Evolutionary conservation across 2,113 vertebrate genomes (phyloP).

Genomic region (Festucalex cinctus): DNA sequence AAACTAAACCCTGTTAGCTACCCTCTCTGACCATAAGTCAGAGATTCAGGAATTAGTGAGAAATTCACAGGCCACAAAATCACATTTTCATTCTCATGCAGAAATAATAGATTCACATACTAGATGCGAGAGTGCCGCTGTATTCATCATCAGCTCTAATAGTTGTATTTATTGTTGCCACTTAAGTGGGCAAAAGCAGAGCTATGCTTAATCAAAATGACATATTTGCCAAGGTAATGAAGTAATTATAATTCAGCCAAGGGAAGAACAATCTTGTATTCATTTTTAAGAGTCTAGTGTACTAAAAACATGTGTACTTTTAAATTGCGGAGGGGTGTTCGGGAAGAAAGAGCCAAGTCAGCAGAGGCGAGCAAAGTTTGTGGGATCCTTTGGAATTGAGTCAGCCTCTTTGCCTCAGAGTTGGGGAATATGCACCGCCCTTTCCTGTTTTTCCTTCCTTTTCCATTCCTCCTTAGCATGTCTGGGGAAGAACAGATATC

Average conservation of each 20-base stretch:
- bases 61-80: not conserved
- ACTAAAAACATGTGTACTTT: not conserved
- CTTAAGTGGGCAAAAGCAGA: too few species aligned
- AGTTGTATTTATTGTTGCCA: too few species aligned
- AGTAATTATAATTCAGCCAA: not conserved
- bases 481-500: constrained; percentile 37
- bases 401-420: constrained; percentile 8
- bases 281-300: too few species aligned
- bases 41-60: not conserved
- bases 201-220: too few species aligned
- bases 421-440: constrained; percentile 34
- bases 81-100: not conserved
- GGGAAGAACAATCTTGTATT: not conserved
- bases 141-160: too few species aligned
- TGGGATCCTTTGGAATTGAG: constrained; percentile 8
- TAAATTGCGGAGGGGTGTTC: constrained; percentile 7
- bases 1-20: not conserved
- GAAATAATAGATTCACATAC: not conserved
- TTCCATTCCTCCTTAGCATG: constrained; percentile 46
- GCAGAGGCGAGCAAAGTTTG: constrained; percentile 17
- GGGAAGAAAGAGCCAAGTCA: constrained; percentile 12
- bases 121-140: too few species aligned
- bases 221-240: not conserved
- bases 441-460: constrained; percentile 70
- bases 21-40: not conserved